These are phyloP conservation scores for Cyanistes caeruleus DNA, from an alignment of 2,113 vertebrate genomes.

Conservation along the genomic window DNA sequence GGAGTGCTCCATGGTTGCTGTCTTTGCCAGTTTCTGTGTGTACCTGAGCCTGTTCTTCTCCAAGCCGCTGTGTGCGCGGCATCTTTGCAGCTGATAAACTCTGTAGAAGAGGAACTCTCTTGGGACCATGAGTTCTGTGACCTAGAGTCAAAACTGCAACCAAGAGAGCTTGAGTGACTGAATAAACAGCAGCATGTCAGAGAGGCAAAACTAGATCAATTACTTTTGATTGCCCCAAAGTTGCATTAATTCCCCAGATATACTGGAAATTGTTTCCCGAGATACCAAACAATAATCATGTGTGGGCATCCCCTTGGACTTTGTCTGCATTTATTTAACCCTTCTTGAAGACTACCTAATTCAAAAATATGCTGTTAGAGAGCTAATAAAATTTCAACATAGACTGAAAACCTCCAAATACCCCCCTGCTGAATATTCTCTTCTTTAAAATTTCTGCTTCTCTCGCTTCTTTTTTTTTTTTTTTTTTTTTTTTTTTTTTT, in stretches of 20 bases:
- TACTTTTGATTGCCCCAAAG: not conserved
- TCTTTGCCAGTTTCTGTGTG: too few species aligned
- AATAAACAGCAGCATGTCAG: not conserved
- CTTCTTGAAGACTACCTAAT: not conserved
- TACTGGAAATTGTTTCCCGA: not conserved
- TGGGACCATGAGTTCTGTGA: fast-evolving
- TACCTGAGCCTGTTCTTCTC: not conserved
- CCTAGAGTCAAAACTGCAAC: not conserved
- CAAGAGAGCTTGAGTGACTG: not conserved
- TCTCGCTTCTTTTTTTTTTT: not conserved
- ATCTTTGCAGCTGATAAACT: not conserved
- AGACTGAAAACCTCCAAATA: not conserved
- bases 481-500: too few species aligned
- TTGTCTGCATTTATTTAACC: not conserved
- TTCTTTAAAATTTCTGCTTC: not conserved
- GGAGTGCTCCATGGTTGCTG: not conserved
- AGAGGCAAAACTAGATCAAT: not conserved
- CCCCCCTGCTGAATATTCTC: not conserved
- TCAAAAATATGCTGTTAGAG: not conserved
- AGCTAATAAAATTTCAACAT: not conserved
- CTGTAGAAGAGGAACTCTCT: not conserved
- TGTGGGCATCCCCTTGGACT: not conserved
- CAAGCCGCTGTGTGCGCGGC: fast-evolving
- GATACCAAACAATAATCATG: not conserved
- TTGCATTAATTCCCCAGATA: not conserved